These are phyloP conservation scores for Nasua narica DNA, from an alignment of 2,797 vertebrate genomes.

Conservation along the genomic window DNA sequence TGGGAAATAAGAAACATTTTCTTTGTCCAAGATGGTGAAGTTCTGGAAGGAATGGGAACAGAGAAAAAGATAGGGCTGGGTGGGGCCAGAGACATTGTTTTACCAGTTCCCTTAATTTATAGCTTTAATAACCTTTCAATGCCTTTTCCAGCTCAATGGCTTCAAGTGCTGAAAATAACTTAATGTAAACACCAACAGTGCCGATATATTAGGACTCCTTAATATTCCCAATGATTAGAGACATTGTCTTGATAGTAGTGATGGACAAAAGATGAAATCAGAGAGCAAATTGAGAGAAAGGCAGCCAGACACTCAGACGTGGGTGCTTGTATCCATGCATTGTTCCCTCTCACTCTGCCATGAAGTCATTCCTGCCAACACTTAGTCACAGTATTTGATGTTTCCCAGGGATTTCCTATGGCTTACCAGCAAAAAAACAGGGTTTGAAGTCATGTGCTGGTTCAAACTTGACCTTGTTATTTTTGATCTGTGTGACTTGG, in stretches of 20 bases:
- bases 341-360: fast-evolving
- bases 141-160: background rate
- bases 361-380: background rate
- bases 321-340: fast-evolving
- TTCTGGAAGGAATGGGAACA: background rate
- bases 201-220: background rate
- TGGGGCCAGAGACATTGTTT: background rate
- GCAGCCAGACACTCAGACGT: background rate
- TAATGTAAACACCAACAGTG: background rate
- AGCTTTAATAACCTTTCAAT: slow-evolving; percentile 20
- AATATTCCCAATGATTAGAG: background rate
- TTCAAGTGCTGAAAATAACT: background rate
- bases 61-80: background rate
- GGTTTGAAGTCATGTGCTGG: background rate
- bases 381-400: fast-evolving
- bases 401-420: background rate
- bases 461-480: background rate
- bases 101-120: background rate
- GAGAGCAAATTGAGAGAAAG: background rate
- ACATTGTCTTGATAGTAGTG: background rate
- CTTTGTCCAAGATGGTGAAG: background rate
- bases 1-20: background rate
- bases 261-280: background rate
- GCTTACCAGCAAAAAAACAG: background rate
- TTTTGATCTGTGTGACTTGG: background rate